Conservation (phyloP, 1,140 invertebrate species). For the Bradysia coprophila region DNA sequence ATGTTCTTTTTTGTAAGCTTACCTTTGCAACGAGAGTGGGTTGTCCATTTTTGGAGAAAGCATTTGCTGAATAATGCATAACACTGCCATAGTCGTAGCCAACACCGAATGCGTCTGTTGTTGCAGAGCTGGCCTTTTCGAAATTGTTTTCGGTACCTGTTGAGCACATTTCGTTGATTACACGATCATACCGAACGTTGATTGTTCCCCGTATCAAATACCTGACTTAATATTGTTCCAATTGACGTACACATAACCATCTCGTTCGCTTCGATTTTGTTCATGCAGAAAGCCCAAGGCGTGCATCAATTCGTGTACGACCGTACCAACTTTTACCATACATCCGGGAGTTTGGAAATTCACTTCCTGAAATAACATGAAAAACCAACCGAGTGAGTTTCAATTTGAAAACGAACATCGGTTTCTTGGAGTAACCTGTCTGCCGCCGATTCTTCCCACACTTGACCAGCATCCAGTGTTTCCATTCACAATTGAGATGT, state of each 20-base stretch:
- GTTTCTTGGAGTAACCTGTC: constrained; percentile 13
- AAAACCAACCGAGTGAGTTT: too few relatives aligned
- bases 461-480: constrained; percentile 66
- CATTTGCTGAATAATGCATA: constrained; percentile 65
- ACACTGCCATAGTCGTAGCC: constrained; percentile 63
- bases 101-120: constrained; percentile 39
- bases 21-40: constrained; percentile 51
- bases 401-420: constrained; percentile 5
- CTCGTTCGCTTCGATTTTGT: constrained; percentile 62
- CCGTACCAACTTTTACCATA: constrained; percentile 47
- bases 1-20: too few relatives aligned
- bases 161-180: constrained; percentile 4
- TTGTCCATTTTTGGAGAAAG: constrained; percentile 53
- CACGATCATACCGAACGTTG: too few relatives aligned
- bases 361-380: constrained; percentile 32
- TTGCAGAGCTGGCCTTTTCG: constrained; percentile 34
- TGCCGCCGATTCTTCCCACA: constrained; percentile 47
- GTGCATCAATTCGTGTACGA: constrained; percentile 76
- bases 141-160: constrained; percentile 45
- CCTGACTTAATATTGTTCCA: constrained; percentile 50
- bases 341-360: constrained; percentile 59
- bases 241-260: constrained; percentile 48
- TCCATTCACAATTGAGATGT: constrained; percentile 41
- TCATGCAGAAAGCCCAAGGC: constrained; percentile 74
- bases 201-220: too few relatives aligned